These are phyloP conservation scores for Ectemnius lituratus DNA, from an alignment of 2,888 invertebrate genomes.

Conservation along the genomic window DNA sequence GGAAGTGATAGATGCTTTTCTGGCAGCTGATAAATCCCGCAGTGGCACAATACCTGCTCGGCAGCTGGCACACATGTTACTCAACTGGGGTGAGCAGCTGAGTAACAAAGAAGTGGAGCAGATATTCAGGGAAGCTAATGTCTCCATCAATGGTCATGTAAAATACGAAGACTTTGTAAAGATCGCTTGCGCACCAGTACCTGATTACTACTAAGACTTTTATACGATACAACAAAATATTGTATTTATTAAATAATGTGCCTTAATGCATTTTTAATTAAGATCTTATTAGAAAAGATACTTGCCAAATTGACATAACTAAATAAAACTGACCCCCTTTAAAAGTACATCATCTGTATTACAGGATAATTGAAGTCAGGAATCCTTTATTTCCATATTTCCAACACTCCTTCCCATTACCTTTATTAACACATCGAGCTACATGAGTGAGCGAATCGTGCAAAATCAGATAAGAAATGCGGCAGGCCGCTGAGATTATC, in stretches of 20 bases:
- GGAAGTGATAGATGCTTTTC: conserved; percentile 94
- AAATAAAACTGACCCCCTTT: background rate
- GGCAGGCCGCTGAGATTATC: background rate
- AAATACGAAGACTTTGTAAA: conserved; percentile 95
- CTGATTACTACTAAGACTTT: conserved; percentile 88
- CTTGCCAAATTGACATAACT: background rate
- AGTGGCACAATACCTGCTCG: conserved; percentile 88
- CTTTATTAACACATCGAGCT: conserved; percentile 20
- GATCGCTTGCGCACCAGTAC: conserved; percentile 94
- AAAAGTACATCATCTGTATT: conserved; percentile 19
- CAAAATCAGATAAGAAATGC: conserved; percentile 9
- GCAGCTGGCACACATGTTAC: conserved; percentile 91
- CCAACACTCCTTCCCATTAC: background rate
- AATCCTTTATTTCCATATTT: background rate
- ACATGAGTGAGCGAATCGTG: no score
- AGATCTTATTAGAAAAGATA: no score
- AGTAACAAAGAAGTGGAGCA: conserved; percentile 87
- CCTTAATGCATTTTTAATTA: no score
- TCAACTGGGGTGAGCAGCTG: conserved; percentile 95
- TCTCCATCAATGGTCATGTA: conserved; percentile 87
- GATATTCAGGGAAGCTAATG: conserved; percentile 94
- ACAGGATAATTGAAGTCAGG: no score
- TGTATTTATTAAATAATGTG: no score
- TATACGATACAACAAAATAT: no score
- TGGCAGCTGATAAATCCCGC: conserved; percentile 88